Evolutionary conservation across 1,140 invertebrate species (phyloP).

Genomic region (Achroia grisella): DNA sequence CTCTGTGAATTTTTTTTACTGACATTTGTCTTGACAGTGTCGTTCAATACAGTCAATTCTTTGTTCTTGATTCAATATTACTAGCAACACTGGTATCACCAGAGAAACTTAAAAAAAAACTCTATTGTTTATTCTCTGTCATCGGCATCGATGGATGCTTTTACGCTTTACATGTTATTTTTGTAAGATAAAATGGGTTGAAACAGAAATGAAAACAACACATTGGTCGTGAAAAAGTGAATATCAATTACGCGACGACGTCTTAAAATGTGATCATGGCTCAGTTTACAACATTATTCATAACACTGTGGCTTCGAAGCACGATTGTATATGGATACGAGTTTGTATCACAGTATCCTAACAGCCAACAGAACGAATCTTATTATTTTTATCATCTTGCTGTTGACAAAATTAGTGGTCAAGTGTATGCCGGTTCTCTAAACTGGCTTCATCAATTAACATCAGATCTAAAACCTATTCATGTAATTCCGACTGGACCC

Average conservation of each 20-base stretch:
- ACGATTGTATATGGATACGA: slow-evolving; percentile 62
- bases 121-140: slow-evolving; percentile 65
- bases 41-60: too few species aligned
- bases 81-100: too few species aligned
- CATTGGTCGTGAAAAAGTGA: slow-evolving; percentile 44
- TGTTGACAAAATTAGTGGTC: slow-evolving; percentile 75
- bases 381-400: slow-evolving; percentile 74
- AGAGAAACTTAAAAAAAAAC: slow-evolving; percentile 5
- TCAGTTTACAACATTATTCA: slow-evolving; percentile 44
- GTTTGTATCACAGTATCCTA: slow-evolving; percentile 68
- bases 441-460: slow-evolving; percentile 90
- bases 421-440: slow-evolving; percentile 84
- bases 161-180: slow-evolving; percentile 53
- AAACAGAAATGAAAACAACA: slow-evolving; percentile 42
- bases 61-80: too few species aligned
- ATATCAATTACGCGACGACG: slow-evolving; percentile 27
- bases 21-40: too few species aligned
- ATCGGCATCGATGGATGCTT: slow-evolving; percentile 62
- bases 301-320: slow-evolving; percentile 60
- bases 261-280: slow-evolving; percentile 68
- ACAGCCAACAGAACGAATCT: slow-evolving; percentile 53
- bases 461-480: slow-evolving; percentile 80
- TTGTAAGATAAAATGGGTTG: slow-evolving; percentile 66
- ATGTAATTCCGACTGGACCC: slow-evolving; percentile 81
- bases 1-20: too few species aligned